Evolutionary conservation across 2,113 vertebrate genomes (phyloP).

Genomic region (Litocranius walleri): DNA sequence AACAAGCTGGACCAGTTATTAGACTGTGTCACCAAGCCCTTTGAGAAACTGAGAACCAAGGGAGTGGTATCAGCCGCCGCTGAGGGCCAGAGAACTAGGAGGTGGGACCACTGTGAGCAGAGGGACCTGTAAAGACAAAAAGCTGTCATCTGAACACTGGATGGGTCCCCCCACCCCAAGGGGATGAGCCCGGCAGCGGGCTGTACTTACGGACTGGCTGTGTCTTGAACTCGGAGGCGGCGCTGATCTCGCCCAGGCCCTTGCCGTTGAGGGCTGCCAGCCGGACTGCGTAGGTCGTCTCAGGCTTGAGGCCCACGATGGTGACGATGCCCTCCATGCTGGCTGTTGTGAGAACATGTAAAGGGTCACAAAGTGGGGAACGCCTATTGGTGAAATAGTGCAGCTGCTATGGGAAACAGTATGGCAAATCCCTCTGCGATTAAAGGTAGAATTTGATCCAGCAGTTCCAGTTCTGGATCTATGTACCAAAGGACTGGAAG

Average conservation of each 20-base stretch:
- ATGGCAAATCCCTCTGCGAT: neutral
- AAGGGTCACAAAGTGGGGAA: neutral
- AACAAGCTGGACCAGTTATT: neutral
- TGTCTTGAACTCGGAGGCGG: conserved; percentile 88
- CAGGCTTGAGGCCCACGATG: conserved; percentile 90
- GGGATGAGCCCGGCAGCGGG: neutral
- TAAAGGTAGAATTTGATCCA: neutral
- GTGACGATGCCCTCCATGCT: conserved; percentile 83
- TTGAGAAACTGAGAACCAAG: neutral
- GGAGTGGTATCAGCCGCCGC: neutral
- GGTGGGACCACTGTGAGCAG: neutral
- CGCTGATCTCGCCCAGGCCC: conserved; percentile 91
- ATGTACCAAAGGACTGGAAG: neutral
- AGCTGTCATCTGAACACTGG: neutral
- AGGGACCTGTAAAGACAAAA: conserved; percentile 32
- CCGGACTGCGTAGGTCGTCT: conserved; percentile 89
- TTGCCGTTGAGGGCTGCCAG: conserved; percentile 96
- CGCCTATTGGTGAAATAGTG: neutral
- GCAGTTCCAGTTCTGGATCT: neutral
- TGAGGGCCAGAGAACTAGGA: neutral
- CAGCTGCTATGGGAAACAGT: neutral
- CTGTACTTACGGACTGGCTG: conserved; percentile 96
- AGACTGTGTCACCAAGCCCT: neutral
- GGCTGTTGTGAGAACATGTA: conserved; percentile 70
- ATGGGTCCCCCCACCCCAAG: neutral